Percentiles rank a stretch among this genome's conserved stretches.
Evolutionary conservation across 2,888 invertebrate species (phyloP).

Genomic region (Pardosa pseudoannulata): DNA sequence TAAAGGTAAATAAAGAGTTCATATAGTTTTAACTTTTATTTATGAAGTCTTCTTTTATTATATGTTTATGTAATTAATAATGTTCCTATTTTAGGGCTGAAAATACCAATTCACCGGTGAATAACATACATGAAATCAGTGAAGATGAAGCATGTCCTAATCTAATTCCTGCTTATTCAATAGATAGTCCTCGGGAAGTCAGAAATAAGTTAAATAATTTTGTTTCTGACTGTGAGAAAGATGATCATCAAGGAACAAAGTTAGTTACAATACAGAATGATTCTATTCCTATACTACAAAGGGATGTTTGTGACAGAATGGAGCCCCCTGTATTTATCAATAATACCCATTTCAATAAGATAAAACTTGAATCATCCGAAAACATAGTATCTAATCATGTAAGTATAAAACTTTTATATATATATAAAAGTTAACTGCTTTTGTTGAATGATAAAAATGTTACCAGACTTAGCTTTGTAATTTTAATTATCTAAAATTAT

Average conservation of each 20-base stretch:
- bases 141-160: conserved; percentile 54
- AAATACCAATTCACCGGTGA: conserved; percentile 17
- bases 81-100: conserved; percentile 20
- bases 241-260: neutral
- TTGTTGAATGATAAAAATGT: no score
- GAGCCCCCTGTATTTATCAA: conserved; percentile 3
- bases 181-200: conserved; percentile 14
- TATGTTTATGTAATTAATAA: neutral
- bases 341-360: conserved; percentile 36
- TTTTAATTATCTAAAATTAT: no score
- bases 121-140: neutral
- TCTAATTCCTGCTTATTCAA: conserved; percentile 48
- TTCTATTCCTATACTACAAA: conserved; percentile 9
- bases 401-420: no score
- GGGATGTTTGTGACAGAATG: conserved; percentile 22
- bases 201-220: conserved; percentile 21
- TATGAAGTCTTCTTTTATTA: neutral
- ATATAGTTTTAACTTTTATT: neutral
- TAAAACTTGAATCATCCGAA: conserved; percentile 58
- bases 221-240: conserved; percentile 18
- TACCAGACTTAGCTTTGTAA: no score
- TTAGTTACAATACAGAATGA: conserved; percentile 12
- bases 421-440: no score
- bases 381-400: conserved; percentile 35
- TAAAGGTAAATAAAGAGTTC: no score